Evolutionary conservation across 1,140 invertebrate genomes (phyloP), one percentile per base, ranked within the genome.

Genomic region (Andricus grossulariae): DNA sequence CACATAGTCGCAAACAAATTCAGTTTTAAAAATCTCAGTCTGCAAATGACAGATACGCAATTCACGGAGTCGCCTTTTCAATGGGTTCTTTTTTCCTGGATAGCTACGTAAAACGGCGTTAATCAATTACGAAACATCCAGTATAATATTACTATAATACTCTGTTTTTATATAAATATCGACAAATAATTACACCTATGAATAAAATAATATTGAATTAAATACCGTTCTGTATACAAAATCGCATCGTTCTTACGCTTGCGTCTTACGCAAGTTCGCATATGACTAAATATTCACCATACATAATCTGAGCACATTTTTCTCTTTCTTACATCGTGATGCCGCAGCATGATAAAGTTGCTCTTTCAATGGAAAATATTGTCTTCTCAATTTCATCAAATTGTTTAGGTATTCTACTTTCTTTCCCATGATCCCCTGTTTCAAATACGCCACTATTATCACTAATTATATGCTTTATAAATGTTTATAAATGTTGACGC

Each of bases 201-300:
- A 88, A 89, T 88, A 89, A 87, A 88, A 88, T 45, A 45, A 74
- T 80, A 88, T 85, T 74, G 78, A 80, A 73, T 76, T 80, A 77
- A 81, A 80, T 85, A 83, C 52, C 21, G 21, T n/a, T 76, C 52
- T 78, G 84, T 87, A 78, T 89, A 87, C 81, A 88, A 84, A 87
- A 79, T 80, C 79, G 75, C 76, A 79, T 80, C 79, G 74, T 78
- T 73, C 55, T 52, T 78, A 72, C 60, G 72, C 73, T 77, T 49
- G 52, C 18, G 71, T 52, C 60, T 73, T 32, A 45, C 8, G 39
- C 10, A 10, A 11, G 39, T 11, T 11, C 39, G 39, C 2, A 10
- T 45, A 45, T 32, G 25, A 45, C 39, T 73, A 81, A 32, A 81
- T 73, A 80, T 60, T 13, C 39, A 79, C 73, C 70, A 60, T 50